Evolutionary conservation across 2,797 vertebrate genomes (phyloP), one percentile per base, ranked within the genome.

Genomic region (Pipistrellus kuhlii): DNA sequence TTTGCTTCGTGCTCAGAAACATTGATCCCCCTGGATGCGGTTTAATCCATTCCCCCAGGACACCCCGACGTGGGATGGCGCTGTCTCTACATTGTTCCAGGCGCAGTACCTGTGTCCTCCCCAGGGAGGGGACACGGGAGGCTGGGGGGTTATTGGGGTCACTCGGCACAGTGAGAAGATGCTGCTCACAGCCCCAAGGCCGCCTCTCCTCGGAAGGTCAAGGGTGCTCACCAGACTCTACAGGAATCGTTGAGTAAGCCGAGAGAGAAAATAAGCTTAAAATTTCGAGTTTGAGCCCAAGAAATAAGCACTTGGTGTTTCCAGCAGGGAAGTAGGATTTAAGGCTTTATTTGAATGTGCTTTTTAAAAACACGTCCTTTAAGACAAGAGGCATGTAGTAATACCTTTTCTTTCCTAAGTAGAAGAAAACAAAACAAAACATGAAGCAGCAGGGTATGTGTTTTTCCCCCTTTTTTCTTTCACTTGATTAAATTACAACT

Each of bases 41-140:
- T 88, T 27, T 87, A 30, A 30, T 57, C 68, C 77, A 38, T 78
- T 88, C 73, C 55, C 83, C 85, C 85, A 75, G 94, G 90, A 53
- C 76, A 68, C 41, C 44, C 41, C 35, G 71, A 73, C 27, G 64
- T 57, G 8, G 51, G 35, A 35, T 23, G 8, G 0, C 23, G 20
- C 41, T 53, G 64, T 44, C 55, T 59, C 78, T 48, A 64, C n/a
- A 57, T 73, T 59, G 51, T 90, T 69, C 17, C 93, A 17, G 11
- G 23, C 8, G 0, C 10, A 6, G 41, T 55, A 51, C 6, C 30
- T 30, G 4, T 15, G 71, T 51, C 23, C 0, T 30, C 75, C 5
- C n/a, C n/a, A 4, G 5, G n/a, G 30, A 7, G 12, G 75, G 75
- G n/a, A 53, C 48, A 14, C 20, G 8, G 75, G 30, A 32, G 27